A percentile compares a stretch with the other conserved stretches of the same genome.
phyloP scores from a whole-genome alignment of 2,113 vertebrate species.

The Protobothrops flavoviridis region DNA sequence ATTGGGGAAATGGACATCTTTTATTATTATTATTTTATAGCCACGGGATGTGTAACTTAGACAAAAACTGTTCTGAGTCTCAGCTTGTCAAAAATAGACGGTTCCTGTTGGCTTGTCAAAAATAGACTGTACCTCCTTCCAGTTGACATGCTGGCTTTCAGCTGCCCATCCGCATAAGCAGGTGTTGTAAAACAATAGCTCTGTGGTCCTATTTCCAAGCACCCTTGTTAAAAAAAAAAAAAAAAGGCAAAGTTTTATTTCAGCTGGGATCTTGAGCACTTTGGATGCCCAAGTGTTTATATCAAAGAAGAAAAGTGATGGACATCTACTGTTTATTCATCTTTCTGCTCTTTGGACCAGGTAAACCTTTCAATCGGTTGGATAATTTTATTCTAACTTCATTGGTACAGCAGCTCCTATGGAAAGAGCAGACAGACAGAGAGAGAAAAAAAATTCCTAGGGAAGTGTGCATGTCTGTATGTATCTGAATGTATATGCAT shows the following conservation, averaged over 20 bases:
- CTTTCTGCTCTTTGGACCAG: slow-evolving; percentile 60
- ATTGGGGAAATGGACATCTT: neutral
- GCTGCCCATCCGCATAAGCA: slow-evolving; percentile 69
- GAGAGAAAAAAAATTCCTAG: accelerated
- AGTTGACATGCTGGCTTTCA: slow-evolving; percentile 43
- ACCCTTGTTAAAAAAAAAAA: neutral
- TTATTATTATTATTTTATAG: no score
- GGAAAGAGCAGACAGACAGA: accelerated
- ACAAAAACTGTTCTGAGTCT: slow-evolving; percentile 21
- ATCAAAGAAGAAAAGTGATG: slow-evolving; percentile 36
- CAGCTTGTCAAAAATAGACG: slow-evolving; percentile 20
- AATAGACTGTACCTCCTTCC: slow-evolving; percentile 27
- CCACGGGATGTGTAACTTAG: neutral
- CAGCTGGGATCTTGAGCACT: neutral
- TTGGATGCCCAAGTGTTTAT: neutral
- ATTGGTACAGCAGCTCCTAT: neutral
- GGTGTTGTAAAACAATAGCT: slow-evolving; percentile 69
- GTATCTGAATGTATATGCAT: neutral
- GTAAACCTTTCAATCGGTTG: slow-evolving; percentile 49
- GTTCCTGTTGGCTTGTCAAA: slow-evolving; percentile 26
- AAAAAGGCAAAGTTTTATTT: slow-evolving; percentile 26
- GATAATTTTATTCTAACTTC: neutral
- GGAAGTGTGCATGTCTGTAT: neutral
- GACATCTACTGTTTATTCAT: neutral
- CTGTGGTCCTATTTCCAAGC: neutral